Evolutionary conservation across 35 echinoderm and acorn worm species (phyloP), one percentile per base, ranked within the genome.

Genomic region (Amphiura filiformis): DNA sequence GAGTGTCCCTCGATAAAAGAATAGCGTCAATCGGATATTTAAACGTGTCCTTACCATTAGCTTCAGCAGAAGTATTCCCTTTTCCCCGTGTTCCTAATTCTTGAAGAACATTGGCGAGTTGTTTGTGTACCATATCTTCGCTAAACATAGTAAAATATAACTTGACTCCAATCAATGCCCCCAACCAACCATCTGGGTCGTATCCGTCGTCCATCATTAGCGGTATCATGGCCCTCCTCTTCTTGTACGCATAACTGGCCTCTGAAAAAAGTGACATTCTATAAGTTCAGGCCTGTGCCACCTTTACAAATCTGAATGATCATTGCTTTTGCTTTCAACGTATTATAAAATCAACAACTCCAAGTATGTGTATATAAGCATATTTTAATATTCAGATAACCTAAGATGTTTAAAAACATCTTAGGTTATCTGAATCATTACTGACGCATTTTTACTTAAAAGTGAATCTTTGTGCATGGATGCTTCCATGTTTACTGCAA

Each of bases 161-260:
- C 31, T 89, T 89, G 49, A 39, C 56, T 33, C 87, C 87, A 42
- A 89, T 81, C 78, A 89, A 40, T 0, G 78, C 78, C 7, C 87
- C 87, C 44, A 89, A 38, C 87, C 87, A 89, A 11, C 87, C 87
- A 32, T 89, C 78, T 15, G 87, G 78, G 26, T 57, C 26, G 57
- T 89, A 89, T 39, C 38, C 78, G 9, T 81, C 37, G 17, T 89
- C 77, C 39, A 89, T 57, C 17, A 42, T 80, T 0, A 89, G 32
- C 13, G 87, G 87, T 31, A 89, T 34, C 14, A 89, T 64, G 31
- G 38, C 26, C 78, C 82, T 89, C 41, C 44, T 14, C 41, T 81
- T 32, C 14, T 89, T 89, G 41, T 89, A 89, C 9, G 79, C 36
- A 57, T 89, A 89, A 17, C 80, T 77, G 37, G 87, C 87, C 79